Evolutionary conservation across 1,140 invertebrate genomes (phyloP), one percentile per base, ranked within the genome.

Genomic region (Aphidius ervi): DNA sequence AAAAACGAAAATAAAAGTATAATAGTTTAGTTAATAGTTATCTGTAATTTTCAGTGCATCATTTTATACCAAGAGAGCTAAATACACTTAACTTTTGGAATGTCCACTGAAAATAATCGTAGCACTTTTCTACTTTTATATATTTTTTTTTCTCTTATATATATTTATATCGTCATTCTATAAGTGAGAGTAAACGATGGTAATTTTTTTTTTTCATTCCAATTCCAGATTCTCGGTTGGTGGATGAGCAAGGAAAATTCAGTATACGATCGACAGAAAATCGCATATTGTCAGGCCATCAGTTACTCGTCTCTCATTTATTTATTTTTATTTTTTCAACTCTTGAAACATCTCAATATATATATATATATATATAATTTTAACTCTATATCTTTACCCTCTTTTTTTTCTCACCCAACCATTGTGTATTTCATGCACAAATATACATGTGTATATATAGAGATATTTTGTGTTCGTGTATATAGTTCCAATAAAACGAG

Each of bases 401-500:
- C 56, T 59, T 68, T 57, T 57, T 57, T 31, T 31, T 31, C 23
- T 31, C 23, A 31, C 23, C 23, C 23, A 31, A 31, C 23, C 23
- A 31, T 31, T 31, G 23, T 31, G 23, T 31, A 31, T 31, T 31
- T 31, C 39, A 47, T 46, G 39, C 48, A 31, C 37, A 41, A 23
- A 42, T 58, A 55, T 48, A 31, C 49, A 40, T 58, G 16, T 54
- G 39, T 46, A 56, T 59, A 45, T 45, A 31, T 31, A 31, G 4
- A 31, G 23, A 57, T 56, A 59, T 54, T 31, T 52, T 70, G 67
- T 76, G 75, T 75, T 73, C 72, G 70, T 79, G 74, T 79, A 76
- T 16, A 16, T 73, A 71, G 69, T 79, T 74, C 78, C 77, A 80
- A 80, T 80, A 79, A 80, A 80, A 79, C 69, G 71, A 68, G 72